Conservation (phyloP, 2,113 vertebrate genomes). For the Paratilapia polleni region DNA sequence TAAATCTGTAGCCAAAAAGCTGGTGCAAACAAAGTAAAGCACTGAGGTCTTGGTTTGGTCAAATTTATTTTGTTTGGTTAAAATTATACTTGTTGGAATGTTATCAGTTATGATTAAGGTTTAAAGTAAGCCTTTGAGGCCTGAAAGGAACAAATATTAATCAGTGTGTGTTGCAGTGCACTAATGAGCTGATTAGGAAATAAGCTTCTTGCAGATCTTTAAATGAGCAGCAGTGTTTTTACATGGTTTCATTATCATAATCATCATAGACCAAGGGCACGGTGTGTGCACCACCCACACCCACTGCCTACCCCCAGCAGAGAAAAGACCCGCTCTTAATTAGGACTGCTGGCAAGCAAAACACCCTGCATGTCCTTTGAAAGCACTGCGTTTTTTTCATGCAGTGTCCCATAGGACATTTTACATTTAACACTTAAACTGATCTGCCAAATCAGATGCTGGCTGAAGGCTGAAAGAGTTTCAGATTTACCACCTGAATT, state of each 20-base stretch:
- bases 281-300: background rate
- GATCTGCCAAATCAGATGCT: background rate
- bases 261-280: background rate
- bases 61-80: background rate
- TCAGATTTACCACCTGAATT: background rate
- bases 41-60: background rate
- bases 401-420: background rate
- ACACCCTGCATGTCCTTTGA: conserved; percentile 5
- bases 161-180: background rate
- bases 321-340: conserved; percentile 37
- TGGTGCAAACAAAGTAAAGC: background rate
- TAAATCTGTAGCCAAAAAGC: background rate
- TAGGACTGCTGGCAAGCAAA: conserved; percentile 10
- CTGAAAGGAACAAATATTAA: background rate
- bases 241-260: conserved; percentile 10
- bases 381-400: background rate
- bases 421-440: background rate
- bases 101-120: background rate
- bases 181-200: conserved; percentile 11
- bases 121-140: background rate
- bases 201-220: conserved; percentile 24
- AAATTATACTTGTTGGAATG: background rate
- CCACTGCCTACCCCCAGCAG: background rate
- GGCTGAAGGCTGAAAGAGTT: background rate
- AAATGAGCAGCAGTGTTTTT: conserved; percentile 30